Base-by-base conservation (phyloP, 1,140 invertebrate species). In the Drosophila grimshawi region DNA sequence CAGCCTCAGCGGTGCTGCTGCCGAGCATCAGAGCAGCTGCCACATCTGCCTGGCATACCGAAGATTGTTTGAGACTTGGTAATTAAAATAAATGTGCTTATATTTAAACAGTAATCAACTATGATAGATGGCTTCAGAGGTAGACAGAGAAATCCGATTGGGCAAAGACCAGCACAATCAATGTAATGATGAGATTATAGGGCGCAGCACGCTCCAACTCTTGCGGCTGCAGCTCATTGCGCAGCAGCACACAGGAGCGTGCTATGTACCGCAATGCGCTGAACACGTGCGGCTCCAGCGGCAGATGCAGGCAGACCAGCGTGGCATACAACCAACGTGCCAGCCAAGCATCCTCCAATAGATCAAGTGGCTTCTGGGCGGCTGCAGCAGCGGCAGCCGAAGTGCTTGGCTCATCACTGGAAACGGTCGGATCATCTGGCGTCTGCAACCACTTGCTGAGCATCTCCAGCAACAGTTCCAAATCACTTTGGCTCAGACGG, bases 251-350 rank as follows among this genome's bases (percentile, higher is more conserved):
- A 59, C 85, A 91, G 41, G 76, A 60, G 5, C 92, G 80, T 3
- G 80, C 91, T 29, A 92, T 90, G 4, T 74, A 76, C 0, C 91
- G 75, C 55, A 92, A 55, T 0, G 86, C 90, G 57, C 88, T 92
- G 35, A 78, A 90, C 10, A 92, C 90, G 60, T 90, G 53, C 0
- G 91, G 91, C 62, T 92, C 91, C 39, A 92, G 56, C 0, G 91
- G 91, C 41, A 92, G 60, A 46, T 92, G 86, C 6, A 92, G 62
- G 6, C 90, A 92, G 5, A 79, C 78, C 19, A 92, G 29, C 8
- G 78, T 79, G 27, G 85, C 85, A 72, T 92, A 92, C 0, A 92
- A 49, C 91, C 91, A 92, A 4, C 71, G 78, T 0, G 90, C 91
- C 0, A 92, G 57, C 91, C 91, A 92, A 10, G 68, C 57, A 33